A percentile compares a stretch with the other conserved stretches of the same genome.
phyloP scores from a whole-genome alignment of 2,888 invertebrate genomes.

The Drosophila percnosoma region DNA sequence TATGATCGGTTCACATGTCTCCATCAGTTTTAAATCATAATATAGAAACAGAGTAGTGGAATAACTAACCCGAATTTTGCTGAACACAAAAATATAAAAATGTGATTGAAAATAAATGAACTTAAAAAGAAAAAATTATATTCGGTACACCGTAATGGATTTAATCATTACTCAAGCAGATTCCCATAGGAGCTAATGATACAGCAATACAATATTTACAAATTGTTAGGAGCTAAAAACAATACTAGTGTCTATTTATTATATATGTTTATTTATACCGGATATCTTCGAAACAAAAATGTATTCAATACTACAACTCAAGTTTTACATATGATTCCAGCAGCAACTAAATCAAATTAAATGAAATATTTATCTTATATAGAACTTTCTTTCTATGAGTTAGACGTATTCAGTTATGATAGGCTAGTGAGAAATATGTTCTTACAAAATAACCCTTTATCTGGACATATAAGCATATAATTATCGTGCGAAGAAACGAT shows the following conservation, averaged over 20 bases:
- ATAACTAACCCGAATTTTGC: conserved; percentile 89
- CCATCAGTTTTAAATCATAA: conserved; percentile 90
- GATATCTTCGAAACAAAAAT: background rate
- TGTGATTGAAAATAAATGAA: background rate
- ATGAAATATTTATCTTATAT: background rate
- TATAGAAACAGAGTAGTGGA: conserved; percentile 89
- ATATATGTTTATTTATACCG: background rate
- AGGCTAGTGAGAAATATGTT: background rate
- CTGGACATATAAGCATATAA: background rate
- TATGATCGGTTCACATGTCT: conserved; percentile 90
- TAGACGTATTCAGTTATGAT: background rate
- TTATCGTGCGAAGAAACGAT: background rate
- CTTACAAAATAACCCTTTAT: background rate
- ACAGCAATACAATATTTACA: background rate
- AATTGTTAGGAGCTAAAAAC: background rate
- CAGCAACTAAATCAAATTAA: background rate
- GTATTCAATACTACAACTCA: background rate
- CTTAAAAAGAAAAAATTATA: background rate
- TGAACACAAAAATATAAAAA: conserved; percentile 49
- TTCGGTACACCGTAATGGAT: background rate
- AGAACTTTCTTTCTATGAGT: background rate
- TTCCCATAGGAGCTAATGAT: background rate
- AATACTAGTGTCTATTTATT: conserved; percentile 35
- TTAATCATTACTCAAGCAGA: background rate
- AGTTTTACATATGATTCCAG: background rate